Evolutionary conservation across 2,113 vertebrate species (phyloP).

Genomic region (Nesogale talazaci): DNA sequence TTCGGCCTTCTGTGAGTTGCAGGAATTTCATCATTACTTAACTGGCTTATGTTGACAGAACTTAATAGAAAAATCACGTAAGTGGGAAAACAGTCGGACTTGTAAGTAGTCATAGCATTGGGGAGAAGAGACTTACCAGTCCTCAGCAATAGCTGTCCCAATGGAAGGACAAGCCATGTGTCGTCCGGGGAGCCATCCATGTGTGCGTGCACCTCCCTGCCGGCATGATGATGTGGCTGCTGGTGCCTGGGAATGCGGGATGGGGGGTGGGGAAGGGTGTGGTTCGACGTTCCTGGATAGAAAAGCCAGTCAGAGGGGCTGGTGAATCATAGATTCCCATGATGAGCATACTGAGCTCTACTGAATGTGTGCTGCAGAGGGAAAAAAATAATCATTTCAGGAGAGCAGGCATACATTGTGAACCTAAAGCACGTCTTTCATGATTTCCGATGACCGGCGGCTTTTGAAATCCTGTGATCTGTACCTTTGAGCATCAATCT

Average conservation of each 20-base stretch:
- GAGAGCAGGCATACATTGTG: neutral
- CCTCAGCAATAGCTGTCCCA: slow-evolving; percentile 73
- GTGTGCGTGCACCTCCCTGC: neutral
- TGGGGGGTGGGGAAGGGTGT: neutral
- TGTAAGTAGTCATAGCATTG: slow-evolving; percentile 78
- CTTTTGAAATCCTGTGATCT: too few species aligned
- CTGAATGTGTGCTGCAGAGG: neutral
- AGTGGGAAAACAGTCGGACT: slow-evolving; percentile 58
- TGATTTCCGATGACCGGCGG: neutral
- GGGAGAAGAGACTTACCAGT: slow-evolving; percentile 70
- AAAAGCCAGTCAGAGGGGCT: neutral
- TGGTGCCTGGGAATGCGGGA: slow-evolving; percentile 11
- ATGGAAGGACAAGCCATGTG: slow-evolving; percentile 60
- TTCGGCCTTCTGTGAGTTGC: slow-evolving; percentile 36
- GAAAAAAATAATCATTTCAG: too few species aligned
- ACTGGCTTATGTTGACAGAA: slow-evolving; percentile 44
- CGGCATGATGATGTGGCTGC: neutral
- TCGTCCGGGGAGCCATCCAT: neutral
- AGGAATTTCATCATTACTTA: slow-evolving; percentile 44
- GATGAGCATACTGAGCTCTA: neutral
- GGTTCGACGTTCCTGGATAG: slow-evolving; percentile 1
- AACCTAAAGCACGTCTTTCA: slow-evolving; percentile 17
- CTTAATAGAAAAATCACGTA: slow-evolving; percentile 68
- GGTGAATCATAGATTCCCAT: neutral
- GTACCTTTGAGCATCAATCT: neutral